A percentile compares a stretch with the other conserved stretches of the same genome.
Conservation (phyloP, 2,888 invertebrate species). For the Xestia xanthographa region DNA sequence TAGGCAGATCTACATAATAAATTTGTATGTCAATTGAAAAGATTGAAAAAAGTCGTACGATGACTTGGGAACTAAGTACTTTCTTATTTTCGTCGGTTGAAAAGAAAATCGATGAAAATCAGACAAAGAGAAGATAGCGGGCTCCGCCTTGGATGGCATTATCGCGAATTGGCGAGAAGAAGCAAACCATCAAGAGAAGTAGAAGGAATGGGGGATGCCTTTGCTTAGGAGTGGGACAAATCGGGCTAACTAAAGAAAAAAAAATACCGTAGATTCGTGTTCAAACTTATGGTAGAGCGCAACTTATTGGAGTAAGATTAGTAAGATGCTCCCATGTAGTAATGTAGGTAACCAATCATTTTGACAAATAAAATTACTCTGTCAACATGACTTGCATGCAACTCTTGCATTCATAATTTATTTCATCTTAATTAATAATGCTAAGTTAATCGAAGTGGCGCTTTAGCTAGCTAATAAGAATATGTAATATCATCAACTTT, state of each 20-base stretch:
- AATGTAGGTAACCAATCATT: too few species aligned
- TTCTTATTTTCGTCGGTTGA: not conserved
- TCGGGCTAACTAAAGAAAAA: too few species aligned
- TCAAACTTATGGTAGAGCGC: not conserved
- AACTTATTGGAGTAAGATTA: not conserved
- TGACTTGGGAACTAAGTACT: not conserved
- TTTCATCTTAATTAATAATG: constrained; percentile 14
- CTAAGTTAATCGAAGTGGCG: constrained; percentile 8
- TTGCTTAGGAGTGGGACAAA: too few species aligned
- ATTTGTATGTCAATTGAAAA: not conserved
- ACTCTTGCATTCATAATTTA: not conserved
- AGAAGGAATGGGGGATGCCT: too few species aligned
- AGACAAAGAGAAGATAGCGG: too few species aligned
- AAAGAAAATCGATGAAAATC: not conserved
- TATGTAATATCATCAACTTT: constrained; percentile 3
- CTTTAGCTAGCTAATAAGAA: not conserved
- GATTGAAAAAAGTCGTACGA: not conserved
- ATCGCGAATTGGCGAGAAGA: too few species aligned
- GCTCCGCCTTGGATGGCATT: too few species aligned
- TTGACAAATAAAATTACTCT: not conserved
- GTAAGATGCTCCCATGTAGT: not conserved
- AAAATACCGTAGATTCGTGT: too few species aligned
- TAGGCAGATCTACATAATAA: not conserved
- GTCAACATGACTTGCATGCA: constrained; percentile 14
- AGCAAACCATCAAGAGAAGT: too few species aligned